phyloP scores from a whole-genome alignment of 2,797 vertebrate genomes.

The Parauchenoglanis ngamensis region DNA sequence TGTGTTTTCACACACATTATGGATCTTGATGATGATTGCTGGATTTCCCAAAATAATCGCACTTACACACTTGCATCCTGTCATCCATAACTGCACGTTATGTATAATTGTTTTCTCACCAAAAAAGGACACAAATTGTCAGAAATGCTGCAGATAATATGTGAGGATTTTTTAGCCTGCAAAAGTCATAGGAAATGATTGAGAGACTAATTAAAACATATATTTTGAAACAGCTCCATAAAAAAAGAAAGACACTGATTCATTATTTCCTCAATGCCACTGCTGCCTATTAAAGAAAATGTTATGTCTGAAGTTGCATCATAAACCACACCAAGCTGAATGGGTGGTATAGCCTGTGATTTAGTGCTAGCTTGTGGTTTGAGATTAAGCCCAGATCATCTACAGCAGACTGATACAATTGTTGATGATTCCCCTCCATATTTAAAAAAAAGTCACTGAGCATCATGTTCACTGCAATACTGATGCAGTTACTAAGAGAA shows the following conservation, averaged over 20 bases:
- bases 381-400: conserved; percentile 6
- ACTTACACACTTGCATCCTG: not conserved
- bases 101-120: not conserved
- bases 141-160: conserved; percentile 44
- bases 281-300: conserved; percentile 63
- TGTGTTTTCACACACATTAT: not conserved
- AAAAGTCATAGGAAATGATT: conserved; percentile 33
- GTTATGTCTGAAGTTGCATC: conserved; percentile 55
- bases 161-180: conserved; percentile 11
- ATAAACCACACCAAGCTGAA: conserved; percentile 58
- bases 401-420: conserved; percentile 26
- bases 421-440: conserved; percentile 2
- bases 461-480: conserved; percentile 8
- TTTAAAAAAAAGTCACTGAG: conserved; percentile 12
- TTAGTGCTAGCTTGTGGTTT: conserved; percentile 26
- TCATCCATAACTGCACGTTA: not conserved
- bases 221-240: conserved; percentile 66
- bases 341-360: conserved; percentile 57
- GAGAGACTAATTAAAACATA: conserved; percentile 62
- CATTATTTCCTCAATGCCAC: conserved; percentile 73
- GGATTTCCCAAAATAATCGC: not conserved
- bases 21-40: too few species aligned
- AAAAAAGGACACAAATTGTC: not conserved
- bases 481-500: conserved; percentile 8
- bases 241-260: conserved; percentile 73